phyloP scores from a whole-genome alignment of 2,888 invertebrate genomes.

The Orchestes rusci region DNA sequence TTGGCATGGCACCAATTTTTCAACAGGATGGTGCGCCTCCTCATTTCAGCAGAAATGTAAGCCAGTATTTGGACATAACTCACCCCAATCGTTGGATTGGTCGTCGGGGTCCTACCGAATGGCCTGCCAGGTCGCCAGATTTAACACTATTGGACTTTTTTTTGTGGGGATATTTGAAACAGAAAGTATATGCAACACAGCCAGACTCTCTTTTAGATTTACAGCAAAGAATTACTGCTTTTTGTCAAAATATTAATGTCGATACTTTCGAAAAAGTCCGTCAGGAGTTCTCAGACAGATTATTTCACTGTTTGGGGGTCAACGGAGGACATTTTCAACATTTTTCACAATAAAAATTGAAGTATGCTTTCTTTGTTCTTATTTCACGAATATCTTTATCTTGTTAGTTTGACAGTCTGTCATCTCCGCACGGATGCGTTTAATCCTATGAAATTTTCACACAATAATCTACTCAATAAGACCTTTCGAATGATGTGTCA shows the following conservation, averaged over 20 bases:
- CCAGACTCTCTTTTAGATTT: background rate
- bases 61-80: conserved; percentile 2
- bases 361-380: too few relatives aligned
- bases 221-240: background rate
- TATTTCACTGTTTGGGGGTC: too few relatives aligned
- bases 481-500: too few relatives aligned
- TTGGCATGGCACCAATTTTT: background rate
- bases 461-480: too few relatives aligned
- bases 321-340: too few relatives aligned
- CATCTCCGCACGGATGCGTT: too few relatives aligned
- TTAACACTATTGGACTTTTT: conserved; percentile 7
- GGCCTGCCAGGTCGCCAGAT: conserved; percentile 5
- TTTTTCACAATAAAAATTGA: too few relatives aligned
- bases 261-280: conserved; percentile 22
- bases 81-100: conserved; percentile 9
- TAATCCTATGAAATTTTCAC: too few relatives aligned
- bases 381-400: too few relatives aligned
- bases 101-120: conserved; percentile 3
- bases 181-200: conserved; percentile 4
- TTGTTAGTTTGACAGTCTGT: too few relatives aligned
- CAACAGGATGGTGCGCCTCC: conserved; percentile 9
- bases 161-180: conserved; percentile 6
- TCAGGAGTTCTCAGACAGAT: too few relatives aligned
- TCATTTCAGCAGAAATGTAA: conserved; percentile 2
- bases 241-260: background rate